Evolutionary conservation across 2,113 vertebrate species (phyloP), one percentile per base, ranked within the genome.

Genomic region (Callaeas wilsoni): DNA sequence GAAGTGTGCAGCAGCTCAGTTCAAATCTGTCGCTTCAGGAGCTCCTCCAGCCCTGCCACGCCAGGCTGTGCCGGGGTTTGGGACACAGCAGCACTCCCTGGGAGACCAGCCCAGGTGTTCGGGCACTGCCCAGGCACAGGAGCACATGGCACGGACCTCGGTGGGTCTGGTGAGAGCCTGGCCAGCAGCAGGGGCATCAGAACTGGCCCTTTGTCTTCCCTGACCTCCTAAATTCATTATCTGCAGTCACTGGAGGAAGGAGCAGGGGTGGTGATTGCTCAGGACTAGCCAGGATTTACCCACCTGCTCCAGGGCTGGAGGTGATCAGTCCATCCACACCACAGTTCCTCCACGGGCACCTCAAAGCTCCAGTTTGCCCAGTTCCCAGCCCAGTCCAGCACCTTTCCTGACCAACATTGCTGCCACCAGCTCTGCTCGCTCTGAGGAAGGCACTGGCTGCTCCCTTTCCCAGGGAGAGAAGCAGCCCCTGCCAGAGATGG

Each of bases 321-420:
- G 29, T 1, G 12, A 33, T 8, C 27, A 1, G 52, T 23, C 26
- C 46, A 13, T 37, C 32, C 29, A 1, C 4, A 15, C 22, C 19
- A 21, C 57, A 23, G 21, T 1, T 64, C 44, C 55, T 81, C 26
- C 78, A 62, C 53, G 60, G 35, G 10, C 33, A 30, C 42, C 71
- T 70, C 87, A 47, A 3, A 33, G 5, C 39, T 27, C 41, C 5
- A 3, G 10, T 25, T 4, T n/a, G 4, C 55, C n/a, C 37, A 12
- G 30, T 30, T 68, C 68, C 49, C 67, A 84, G n/a, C 44, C 74
- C 55, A 27, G 27, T 3, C 56, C 68, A 55, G 64, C 56, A 13
- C 49, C 32, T 37, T 50, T 32, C 56, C 89, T 39, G 56, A 9
- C 22, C 23, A 9, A 30, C 7, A 0, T 44, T 10, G 7, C 59